Evolutionary conservation across 1,140 invertebrate species (phyloP).

Genomic region (Drosophila lowei): DNA sequence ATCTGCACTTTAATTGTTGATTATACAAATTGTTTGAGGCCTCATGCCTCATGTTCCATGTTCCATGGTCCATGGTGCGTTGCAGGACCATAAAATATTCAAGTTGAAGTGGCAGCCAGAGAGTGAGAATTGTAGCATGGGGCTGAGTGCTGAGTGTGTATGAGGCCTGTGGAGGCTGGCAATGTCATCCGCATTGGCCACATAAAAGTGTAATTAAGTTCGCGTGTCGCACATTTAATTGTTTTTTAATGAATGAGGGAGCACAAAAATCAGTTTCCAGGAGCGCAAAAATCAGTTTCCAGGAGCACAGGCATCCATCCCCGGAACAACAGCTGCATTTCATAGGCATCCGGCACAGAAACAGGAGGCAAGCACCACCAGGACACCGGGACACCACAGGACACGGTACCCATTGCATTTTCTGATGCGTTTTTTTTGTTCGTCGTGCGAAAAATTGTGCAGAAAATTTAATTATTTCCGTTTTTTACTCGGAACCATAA

Average conservation of each 20-base stretch:
- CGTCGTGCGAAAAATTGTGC: constrained; percentile 39
- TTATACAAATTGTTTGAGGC: constrained; percentile 60
- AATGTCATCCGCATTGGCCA: constrained; percentile 38
- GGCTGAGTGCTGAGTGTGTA: constrained; percentile 3
- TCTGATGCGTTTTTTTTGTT: constrained; percentile 10
- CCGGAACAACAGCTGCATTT: constrained; percentile 52
- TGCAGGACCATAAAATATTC: constrained; percentile 63
- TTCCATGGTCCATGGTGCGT: not conserved
- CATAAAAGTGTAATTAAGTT: constrained; percentile 77
- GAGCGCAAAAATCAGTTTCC: constrained; percentile 55
- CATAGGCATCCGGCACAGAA: constrained; percentile 25
- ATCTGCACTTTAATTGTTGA: constrained; percentile 69
- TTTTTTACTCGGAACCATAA: constrained; percentile 34
- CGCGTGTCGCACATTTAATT: constrained; percentile 73
- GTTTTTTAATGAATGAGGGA: constrained; percentile 74
- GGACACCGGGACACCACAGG: not conserved
- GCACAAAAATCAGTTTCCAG: constrained; percentile 55
- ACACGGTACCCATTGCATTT: constrained; percentile 20
- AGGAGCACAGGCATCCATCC: constrained; percentile 11
- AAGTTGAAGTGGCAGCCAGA: constrained; percentile 46
- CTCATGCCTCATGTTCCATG: constrained; percentile 1
- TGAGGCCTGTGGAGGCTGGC: constrained; percentile 8
- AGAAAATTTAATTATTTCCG: constrained; percentile 51
- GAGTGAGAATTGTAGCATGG: not conserved
- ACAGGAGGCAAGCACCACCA: constrained; percentile 3